A percentile compares a stretch with the other conserved stretches of the same genome.
These are phyloP conservation scores for Notarius quadriscutis DNA, from an alignment of 2,113 vertebrate genomes.

Conservation along the genomic window DNA sequence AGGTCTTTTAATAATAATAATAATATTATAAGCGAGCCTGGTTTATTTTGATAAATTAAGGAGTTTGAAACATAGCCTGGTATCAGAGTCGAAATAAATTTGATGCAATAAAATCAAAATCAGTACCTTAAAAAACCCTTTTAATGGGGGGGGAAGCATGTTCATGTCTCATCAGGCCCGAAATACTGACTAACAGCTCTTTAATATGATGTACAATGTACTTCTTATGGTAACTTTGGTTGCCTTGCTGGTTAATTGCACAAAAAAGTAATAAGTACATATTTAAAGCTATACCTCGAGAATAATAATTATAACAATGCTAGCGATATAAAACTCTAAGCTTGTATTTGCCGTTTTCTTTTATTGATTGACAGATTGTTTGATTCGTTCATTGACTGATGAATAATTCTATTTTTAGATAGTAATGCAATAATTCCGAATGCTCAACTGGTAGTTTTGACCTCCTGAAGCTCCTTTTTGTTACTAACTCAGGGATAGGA, in stretches of 20 bases:
- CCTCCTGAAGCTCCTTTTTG: constrained; percentile 64
- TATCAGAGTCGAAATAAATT: not conserved
- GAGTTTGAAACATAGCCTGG: not conserved
- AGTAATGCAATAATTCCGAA: constrained; percentile 54
- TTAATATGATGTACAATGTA: constrained; percentile 51
- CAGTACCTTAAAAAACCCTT: constrained; percentile 20
- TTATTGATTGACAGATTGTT: constrained; percentile 38
- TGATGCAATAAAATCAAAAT: constrained; percentile 5
- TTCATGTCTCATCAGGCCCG: constrained; percentile 49
- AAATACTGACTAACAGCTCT: constrained; percentile 53
- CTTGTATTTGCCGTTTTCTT: constrained; percentile 58
- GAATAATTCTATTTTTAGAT: constrained; percentile 49
- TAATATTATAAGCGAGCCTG: not conserved
- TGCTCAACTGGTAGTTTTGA: constrained; percentile 59
- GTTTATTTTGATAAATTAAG: not conserved
- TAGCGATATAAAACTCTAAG: constrained; percentile 56
- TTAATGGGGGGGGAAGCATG: constrained; percentile 41
- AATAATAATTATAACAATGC: constrained; percentile 47
- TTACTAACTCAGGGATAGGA: constrained; percentile 82
- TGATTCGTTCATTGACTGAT: constrained; percentile 17
- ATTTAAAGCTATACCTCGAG: constrained; percentile 60
- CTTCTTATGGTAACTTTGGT: constrained; percentile 56
- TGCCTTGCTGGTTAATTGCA: constrained; percentile 65
- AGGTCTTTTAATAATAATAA: not conserved
- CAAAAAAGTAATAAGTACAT: constrained; percentile 55